A percentile compares a stretch with the other conserved stretches of the same genome.
These are phyloP conservation scores for Strigops habroptila DNA, from an alignment of 2,113 vertebrate species.

Conservation along the genomic window DNA sequence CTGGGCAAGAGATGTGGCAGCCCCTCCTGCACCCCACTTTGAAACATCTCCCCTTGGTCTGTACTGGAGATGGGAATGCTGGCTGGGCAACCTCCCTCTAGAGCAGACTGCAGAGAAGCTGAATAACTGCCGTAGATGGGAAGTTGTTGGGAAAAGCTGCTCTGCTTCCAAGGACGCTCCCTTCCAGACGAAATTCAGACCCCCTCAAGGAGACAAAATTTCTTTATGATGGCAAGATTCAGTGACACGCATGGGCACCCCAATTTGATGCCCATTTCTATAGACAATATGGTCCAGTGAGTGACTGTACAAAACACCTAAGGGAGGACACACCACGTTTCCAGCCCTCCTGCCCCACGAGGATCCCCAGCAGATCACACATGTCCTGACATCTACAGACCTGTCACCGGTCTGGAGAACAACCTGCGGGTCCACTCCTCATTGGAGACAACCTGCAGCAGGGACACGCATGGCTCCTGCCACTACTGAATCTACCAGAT, in stretches of 20 bases:
- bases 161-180: not conserved
- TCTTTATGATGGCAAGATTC: not conserved
- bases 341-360: not conserved
- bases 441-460: not conserved
- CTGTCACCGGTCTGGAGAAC: not conserved
- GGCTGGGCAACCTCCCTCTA: not conserved
- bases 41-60: not conserved
- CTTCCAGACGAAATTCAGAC: not conserved
- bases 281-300: not conserved
- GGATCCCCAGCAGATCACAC: not conserved
- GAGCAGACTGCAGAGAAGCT: not conserved
- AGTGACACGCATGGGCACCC: not conserved
- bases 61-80: rapidly evolving
- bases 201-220: not conserved
- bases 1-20: not conserved
- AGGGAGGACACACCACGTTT: rapidly evolving
- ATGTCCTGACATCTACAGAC: not conserved
- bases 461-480: not conserved
- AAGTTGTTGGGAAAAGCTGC: not conserved
- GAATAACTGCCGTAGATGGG: not conserved
- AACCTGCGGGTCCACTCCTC: not conserved
- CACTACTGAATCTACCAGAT: not conserved
- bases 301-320: not conserved
- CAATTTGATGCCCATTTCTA: rapidly evolving
- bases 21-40: not conserved